Conservation (phyloP, 2,888 invertebrate species). For the Achlya flavicornis region DNA sequence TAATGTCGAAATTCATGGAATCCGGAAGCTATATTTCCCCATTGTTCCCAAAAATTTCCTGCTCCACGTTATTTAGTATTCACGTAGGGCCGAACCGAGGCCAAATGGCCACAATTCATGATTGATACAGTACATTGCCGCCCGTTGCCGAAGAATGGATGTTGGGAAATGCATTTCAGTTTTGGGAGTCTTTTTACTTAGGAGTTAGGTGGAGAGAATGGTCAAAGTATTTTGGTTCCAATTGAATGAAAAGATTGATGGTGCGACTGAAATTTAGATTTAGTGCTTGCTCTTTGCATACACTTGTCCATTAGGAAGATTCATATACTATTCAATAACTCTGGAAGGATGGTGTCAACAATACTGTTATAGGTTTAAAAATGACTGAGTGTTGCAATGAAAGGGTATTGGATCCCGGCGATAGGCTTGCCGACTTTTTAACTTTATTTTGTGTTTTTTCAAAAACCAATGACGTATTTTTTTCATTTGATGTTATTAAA, state of each 20-base stretch:
- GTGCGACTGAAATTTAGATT: neutral
- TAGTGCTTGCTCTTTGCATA: neutral
- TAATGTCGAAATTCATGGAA: neutral
- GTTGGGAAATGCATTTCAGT: constrained; percentile 7
- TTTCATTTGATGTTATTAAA: too few species aligned
- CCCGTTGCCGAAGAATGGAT: neutral
- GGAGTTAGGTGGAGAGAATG: neutral
- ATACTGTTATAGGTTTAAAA: too few species aligned
- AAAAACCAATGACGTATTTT: too few species aligned
- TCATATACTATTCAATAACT: too few species aligned
- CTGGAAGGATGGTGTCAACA: too few species aligned
- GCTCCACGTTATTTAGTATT: constrained; percentile 9
- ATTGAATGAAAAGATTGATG: neutral
- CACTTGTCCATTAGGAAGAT: too few species aligned
- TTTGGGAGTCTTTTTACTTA: neutral
- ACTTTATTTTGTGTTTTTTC: too few species aligned
- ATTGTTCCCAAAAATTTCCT: neutral
- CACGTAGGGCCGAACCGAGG: neutral
- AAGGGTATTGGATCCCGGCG: too few species aligned
- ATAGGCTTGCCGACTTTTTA: too few species aligned
- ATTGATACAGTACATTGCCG: constrained; percentile 2
- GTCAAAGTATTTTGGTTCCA: neutral
- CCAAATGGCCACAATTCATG: constrained; percentile 5
- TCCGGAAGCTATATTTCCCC: neutral
- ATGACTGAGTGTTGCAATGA: too few species aligned